Conservation (phyloP, 2,888 invertebrate genomes). For the Chirona hameri region DNA sequence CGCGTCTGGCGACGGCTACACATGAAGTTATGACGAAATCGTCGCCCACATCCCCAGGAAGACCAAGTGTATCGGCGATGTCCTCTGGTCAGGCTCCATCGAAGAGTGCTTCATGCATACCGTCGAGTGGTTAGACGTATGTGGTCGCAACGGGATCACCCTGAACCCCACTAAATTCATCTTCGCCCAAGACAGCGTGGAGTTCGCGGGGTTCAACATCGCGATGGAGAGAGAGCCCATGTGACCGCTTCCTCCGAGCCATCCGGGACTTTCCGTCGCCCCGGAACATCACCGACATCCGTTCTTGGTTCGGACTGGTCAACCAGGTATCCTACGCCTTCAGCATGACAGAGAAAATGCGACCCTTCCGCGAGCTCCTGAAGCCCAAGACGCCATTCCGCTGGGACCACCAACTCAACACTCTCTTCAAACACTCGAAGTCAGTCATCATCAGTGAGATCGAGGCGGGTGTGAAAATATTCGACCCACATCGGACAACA, state of each 20-base stretch:
- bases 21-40: no score
- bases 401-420: no score
- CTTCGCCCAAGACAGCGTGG: conserved; percentile 1
- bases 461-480: not conserved
- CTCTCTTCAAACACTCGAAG: no score
- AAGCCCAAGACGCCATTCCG: no score
- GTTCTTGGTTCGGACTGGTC: no score
- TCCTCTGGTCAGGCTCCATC: conserved; percentile 26
- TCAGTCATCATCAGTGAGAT: conserved; percentile 5
- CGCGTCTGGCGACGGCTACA: conserved; percentile 22
- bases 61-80: no score
- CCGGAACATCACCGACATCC: conserved; percentile 26
- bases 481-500: conserved; percentile 4
- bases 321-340: no score
- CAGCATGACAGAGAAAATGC: conserved; percentile 7
- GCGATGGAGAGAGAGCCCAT: not conserved
- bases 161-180: conserved; percentile 27
- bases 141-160: conserved; percentile 24
- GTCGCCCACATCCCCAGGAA: no score
- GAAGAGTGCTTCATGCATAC: conserved; percentile 4
- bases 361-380: no score
- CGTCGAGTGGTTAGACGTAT: not conserved
- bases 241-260: not conserved
- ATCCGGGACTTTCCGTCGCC: conserved; percentile 28
- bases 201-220: conserved; percentile 29